These are phyloP conservation scores for Ornithoptera priamus DNA, from an alignment of 2,888 invertebrate genomes.

Conservation along the genomic window DNA sequence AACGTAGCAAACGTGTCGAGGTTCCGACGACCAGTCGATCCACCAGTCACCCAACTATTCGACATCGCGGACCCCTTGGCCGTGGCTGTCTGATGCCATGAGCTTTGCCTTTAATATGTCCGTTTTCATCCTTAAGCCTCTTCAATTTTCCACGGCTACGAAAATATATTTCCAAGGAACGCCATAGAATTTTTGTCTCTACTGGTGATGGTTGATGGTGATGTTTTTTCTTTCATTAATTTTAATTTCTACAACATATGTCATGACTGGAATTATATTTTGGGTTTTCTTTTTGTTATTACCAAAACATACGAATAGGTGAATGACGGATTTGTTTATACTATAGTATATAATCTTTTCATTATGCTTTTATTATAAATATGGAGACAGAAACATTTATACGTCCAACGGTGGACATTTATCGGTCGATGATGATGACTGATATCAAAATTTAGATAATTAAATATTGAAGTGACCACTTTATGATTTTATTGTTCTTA, in stretches of 20 bases:
- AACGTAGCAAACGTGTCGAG: conserved; percentile 11
- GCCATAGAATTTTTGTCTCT: conserved; percentile 6
- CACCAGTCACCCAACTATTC: conserved; percentile 2
- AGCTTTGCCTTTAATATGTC: conserved; percentile 27
- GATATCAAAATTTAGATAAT: too few species aligned
- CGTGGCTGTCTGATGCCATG: conserved; percentile 35
- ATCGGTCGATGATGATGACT: too few species aligned
- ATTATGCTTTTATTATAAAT: too few species aligned
- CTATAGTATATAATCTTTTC: too few species aligned
- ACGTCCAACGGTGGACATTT: too few species aligned
- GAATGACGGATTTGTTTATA: too few species aligned
- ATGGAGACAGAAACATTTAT: too few species aligned
- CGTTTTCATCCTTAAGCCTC: conserved; percentile 22
- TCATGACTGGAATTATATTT: not conserved
- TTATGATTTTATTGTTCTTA: too few species aligned
- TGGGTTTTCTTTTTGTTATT: not conserved
- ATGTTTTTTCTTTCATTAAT: conserved; percentile 16
- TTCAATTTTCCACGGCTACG: conserved; percentile 14
- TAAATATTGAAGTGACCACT: too few species aligned
- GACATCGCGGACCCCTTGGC: conserved; percentile 1
- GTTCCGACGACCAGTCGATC: conserved; percentile 7
- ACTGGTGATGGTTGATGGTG: conserved; percentile 1
- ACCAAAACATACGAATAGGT: too few species aligned
- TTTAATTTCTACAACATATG: conserved; percentile 3
- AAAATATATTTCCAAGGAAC: conserved; percentile 14